phyloP scores from a whole-genome alignment of 2,797 vertebrate genomes.

The Acanthurus lineatus region DNA sequence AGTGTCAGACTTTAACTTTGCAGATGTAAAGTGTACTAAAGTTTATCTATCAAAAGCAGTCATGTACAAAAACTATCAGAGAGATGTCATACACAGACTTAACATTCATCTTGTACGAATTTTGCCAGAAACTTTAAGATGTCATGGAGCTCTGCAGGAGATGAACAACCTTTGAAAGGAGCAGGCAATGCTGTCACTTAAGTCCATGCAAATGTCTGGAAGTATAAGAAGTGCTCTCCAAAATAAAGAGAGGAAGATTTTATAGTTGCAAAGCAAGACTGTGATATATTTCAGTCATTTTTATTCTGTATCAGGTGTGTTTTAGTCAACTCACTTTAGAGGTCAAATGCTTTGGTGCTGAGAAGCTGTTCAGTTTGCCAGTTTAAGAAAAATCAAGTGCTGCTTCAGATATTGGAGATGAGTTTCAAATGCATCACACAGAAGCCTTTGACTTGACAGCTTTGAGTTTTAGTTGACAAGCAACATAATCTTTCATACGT shows the following conservation, averaged over 20 bases:
- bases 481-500: not conserved
- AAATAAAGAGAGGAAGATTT: not conserved
- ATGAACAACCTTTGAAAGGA: constrained; percentile 2
- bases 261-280: not conserved
- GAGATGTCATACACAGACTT: constrained; percentile 44
- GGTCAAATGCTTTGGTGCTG: not conserved
- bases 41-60: constrained; percentile 58
- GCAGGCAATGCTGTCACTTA: not conserved
- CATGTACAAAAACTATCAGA: constrained; percentile 53
- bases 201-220: constrained; percentile 24
- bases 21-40: constrained; percentile 45
- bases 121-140: constrained; percentile 45
- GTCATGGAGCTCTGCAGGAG: constrained; percentile 20
- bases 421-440: constrained; percentile 1
- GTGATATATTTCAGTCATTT: not conserved
- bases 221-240: constrained; percentile 4
- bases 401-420: constrained; percentile 27
- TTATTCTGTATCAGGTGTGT: not conserved
- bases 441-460: not conserved
- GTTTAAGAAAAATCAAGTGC: not conserved
- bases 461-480: constrained; percentile 9
- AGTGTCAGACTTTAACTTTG: constrained; percentile 47
- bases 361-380: not conserved
- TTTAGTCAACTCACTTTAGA: not conserved
- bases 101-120: constrained; percentile 62